Percentiles rank a stretch among this genome's conserved stretches.
Conservation (phyloP, 2,797 vertebrate species). For the Bradypodion ventrale region DNA sequence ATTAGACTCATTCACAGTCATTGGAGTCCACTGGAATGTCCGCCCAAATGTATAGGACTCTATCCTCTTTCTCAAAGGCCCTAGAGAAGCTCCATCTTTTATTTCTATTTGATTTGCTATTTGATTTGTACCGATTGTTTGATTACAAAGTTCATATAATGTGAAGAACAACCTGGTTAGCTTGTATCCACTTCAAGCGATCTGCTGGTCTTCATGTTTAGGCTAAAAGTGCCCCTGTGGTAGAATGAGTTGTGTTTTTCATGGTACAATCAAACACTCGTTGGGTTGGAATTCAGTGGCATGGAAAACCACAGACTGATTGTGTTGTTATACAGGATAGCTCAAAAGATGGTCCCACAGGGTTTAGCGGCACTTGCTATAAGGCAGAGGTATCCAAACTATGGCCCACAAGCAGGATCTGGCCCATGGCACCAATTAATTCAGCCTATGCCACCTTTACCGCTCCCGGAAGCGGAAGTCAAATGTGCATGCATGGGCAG, state of each 20-base stretch:
- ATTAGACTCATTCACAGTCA: neutral
- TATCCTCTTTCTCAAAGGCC: neutral
- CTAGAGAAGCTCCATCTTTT: neutral
- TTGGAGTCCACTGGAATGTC: neutral
- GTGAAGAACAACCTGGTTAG: neutral
- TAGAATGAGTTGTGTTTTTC: neutral
- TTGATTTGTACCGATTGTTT: no score
- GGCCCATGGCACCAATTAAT: no score
- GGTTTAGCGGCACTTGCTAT: neutral
- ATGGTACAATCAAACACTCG: neutral
- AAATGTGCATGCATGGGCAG: no score
- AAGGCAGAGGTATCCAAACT: no score
- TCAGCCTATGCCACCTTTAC: no score
- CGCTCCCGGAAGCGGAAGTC: no score
- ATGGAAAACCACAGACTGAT: neutral
- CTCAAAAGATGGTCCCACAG: neutral
- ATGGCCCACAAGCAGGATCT: no score
- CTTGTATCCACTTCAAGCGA: neutral
- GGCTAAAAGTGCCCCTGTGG: neutral
- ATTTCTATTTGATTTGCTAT: neutral
- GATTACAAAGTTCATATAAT: neutral
- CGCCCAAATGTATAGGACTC: neutral
- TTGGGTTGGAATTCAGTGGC: neutral
- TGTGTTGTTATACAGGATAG: neutral
- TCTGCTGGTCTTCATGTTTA: neutral